These are phyloP conservation scores for Calypte anna DNA, from an alignment of 2,113 vertebrate species.

Conservation along the genomic window DNA sequence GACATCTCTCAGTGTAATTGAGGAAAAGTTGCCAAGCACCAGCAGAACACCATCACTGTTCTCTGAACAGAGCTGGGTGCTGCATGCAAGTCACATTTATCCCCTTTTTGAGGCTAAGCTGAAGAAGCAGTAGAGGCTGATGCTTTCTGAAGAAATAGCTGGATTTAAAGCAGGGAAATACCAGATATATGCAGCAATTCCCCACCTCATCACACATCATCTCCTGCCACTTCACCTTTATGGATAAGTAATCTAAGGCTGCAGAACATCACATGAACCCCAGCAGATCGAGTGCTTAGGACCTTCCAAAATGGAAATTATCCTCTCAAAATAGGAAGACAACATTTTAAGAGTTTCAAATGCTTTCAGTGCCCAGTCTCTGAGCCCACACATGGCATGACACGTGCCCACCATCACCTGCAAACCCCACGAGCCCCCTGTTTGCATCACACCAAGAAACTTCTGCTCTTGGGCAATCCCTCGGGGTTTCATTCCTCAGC, in stretches of 20 bases:
- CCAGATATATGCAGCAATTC: not conserved
- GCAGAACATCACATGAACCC: not conserved
- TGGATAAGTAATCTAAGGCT: not conserved
- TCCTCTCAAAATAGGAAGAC: not conserved
- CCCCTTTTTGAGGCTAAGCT: not conserved
- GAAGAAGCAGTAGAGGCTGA: not conserved
- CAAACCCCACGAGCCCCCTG: not conserved
- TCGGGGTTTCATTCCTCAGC: not conserved
- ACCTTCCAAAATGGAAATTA: not conserved
- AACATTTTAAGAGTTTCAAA: not conserved
- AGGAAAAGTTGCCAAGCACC: not conserved
- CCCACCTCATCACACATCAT: not conserved
- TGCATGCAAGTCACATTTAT: not conserved
- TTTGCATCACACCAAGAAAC: not conserved
- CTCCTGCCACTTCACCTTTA: not conserved
- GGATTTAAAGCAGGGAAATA: not conserved
- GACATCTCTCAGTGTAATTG: rapidly evolving
- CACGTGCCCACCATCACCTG: rapidly evolving
- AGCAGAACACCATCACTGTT: not conserved
- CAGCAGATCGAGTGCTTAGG: not conserved
- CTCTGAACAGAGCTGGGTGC: not conserved
- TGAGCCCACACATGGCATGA: not conserved
- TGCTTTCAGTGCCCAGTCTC: rapidly evolving
- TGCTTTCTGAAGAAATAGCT: not conserved
- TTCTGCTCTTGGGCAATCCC: not conserved